Evolutionary conservation across 2,888 invertebrate species (phyloP).

Genomic region (Aporophyla nigra): DNA sequence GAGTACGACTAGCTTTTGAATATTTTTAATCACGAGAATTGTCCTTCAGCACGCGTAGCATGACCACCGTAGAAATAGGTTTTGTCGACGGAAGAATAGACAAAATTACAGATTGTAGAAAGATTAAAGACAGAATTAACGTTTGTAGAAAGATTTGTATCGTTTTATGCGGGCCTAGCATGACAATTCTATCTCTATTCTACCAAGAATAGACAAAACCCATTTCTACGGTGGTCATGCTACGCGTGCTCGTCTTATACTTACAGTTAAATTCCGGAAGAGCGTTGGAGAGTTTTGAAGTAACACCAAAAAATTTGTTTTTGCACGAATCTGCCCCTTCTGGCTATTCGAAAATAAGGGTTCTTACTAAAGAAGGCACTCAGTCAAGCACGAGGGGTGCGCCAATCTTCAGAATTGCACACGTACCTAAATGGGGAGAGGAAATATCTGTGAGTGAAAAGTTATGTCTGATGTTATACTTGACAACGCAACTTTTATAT

Average conservation of each 20-base stretch:
- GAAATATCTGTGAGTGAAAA: constrained; percentile 24
- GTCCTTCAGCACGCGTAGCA: too few relatives aligned
- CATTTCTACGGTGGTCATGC: too few relatives aligned
- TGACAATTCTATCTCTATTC: too few relatives aligned
- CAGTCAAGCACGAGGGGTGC: constrained; percentile 38
- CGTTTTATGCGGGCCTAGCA: too few relatives aligned
- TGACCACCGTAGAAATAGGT: too few relatives aligned
- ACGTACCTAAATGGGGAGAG: constrained; percentile 16
- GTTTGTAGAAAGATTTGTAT: too few relatives aligned
- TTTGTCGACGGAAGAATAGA: too few relatives aligned
- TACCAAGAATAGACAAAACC: too few relatives aligned
- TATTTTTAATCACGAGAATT: too few relatives aligned
- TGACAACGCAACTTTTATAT: constrained; percentile 15
- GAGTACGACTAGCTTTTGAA: too few relatives aligned
- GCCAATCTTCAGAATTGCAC: constrained; percentile 34
- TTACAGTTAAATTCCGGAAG: neutral
- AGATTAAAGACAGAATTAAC: too few relatives aligned
- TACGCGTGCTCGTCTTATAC: neutral
- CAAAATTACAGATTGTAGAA: too few relatives aligned
- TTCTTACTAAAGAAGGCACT: constrained; percentile 40
- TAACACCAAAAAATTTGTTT: neutral
- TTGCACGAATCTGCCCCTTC: constrained; percentile 6
- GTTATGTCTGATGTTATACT: constrained; percentile 22
- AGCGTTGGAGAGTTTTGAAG: neutral
- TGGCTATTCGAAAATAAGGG: constrained; percentile 24